These are phyloP conservation scores for Coenobita brevimanus DNA, from an alignment of 1,140 invertebrate species.

Conservation along the genomic window DNA sequence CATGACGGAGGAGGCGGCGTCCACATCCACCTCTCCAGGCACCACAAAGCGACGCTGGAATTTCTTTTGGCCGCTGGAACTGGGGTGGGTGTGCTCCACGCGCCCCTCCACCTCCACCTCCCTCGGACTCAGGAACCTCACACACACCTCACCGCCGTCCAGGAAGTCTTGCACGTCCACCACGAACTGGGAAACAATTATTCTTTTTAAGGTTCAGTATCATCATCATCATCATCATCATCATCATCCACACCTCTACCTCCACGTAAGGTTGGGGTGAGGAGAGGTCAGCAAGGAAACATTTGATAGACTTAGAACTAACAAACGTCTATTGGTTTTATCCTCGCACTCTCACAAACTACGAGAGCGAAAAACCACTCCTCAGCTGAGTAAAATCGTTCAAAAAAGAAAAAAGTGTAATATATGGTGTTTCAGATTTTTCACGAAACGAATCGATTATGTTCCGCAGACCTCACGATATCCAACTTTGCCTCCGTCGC, in stretches of 20 bases:
- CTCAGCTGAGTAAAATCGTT: too few species aligned
- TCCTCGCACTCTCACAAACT: too few species aligned
- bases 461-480: too few species aligned
- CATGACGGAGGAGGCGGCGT: slow-evolving; percentile 81
- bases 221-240: not conserved
- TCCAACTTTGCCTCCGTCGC: too few species aligned
- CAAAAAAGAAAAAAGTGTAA: too few species aligned
- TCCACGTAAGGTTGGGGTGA: not conserved
- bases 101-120: slow-evolving; percentile 51
- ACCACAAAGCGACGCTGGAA: slow-evolving; percentile 82
- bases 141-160: slow-evolving; percentile 39
- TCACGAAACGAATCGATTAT: too few species aligned
- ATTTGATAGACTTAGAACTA: too few species aligned
- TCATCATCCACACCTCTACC: not conserved
- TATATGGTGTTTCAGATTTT: too few species aligned
- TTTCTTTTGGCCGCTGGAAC: slow-evolving; percentile 76
- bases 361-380: too few species aligned
- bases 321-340: too few species aligned
- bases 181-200: slow-evolving; percentile 19
- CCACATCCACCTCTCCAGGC: slow-evolving; percentile 78
- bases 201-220: not conserved
- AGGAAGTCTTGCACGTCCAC: slow-evolving; percentile 54
- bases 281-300: too few species aligned
- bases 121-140: slow-evolving; percentile 25
- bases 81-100: slow-evolving; percentile 32